A percentile compares a stretch with the other conserved stretches of the same genome.
These are phyloP conservation scores for Luffia ferchaultella DNA, from an alignment of 2,888 invertebrate genomes.

Conservation along the genomic window DNA sequence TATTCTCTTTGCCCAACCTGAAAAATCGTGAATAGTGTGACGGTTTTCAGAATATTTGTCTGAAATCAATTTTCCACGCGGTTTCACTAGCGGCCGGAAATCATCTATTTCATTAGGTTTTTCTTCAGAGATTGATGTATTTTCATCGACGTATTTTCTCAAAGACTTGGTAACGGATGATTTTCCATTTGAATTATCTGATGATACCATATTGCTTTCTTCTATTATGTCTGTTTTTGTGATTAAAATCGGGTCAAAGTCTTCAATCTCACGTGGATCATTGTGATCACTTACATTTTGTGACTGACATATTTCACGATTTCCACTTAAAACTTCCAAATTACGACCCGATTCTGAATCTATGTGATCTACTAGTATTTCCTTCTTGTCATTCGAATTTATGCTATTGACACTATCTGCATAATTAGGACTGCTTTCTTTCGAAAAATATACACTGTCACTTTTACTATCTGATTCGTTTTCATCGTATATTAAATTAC, in stretches of 20 bases:
- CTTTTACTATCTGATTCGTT: conserved; percentile 25
- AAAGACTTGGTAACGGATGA: too few species aligned
- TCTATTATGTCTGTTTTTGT: too few species aligned
- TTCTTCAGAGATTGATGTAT: too few species aligned
- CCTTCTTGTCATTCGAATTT: conserved; percentile 24
- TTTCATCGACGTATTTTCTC: too few species aligned
- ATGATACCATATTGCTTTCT: too few species aligned
- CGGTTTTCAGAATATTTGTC: conserved; percentile 30
- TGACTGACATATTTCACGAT: not conserved
- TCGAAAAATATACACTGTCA: conserved; percentile 49
- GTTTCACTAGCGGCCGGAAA: conserved; percentile 15
- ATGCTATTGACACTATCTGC: conserved; percentile 40
- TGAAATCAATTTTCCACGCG: conserved; percentile 24
- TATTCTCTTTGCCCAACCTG: conserved; percentile 51
- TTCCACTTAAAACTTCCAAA: not conserved
- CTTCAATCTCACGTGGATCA: not conserved
- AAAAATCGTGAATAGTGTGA: conserved; percentile 43
- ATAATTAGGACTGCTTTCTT: conserved; percentile 50
- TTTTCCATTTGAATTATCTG: too few species aligned
- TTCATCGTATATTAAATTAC: conserved; percentile 48
- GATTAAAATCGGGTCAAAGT: too few species aligned
- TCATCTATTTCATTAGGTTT: not conserved
- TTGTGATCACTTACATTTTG: not conserved
- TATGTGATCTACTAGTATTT: not conserved
- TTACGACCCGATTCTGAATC: not conserved